phyloP scores from a whole-genome alignment of 2,797 vertebrate species.

The Bryconaethiops microstoma region DNA sequence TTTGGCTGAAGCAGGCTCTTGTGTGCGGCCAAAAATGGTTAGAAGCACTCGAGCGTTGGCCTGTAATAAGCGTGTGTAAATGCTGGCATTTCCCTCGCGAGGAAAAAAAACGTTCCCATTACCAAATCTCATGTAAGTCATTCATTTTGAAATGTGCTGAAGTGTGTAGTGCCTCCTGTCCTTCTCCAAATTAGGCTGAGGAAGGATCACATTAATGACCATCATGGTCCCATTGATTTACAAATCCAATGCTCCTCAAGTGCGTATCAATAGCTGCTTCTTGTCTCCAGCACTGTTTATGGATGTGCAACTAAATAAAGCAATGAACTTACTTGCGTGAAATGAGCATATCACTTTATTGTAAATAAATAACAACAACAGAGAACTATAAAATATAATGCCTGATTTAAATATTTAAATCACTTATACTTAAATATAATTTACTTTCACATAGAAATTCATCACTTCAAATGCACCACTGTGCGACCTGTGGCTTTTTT shows the following conservation, averaged over 20 bases:
- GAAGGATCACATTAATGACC: constrained; percentile 1
- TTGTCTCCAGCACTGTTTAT: too few species aligned
- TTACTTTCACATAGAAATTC: not conserved
- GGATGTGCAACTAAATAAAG: not conserved
- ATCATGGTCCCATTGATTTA: not conserved
- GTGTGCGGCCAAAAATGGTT: constrained; percentile 49
- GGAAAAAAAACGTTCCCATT: constrained; percentile 21
- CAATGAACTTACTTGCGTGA: not conserved
- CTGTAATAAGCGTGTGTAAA: constrained; percentile 42
- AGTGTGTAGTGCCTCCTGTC: not conserved
- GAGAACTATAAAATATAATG: too few species aligned
- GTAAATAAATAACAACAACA: too few species aligned
- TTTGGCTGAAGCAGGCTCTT: constrained; percentile 45
- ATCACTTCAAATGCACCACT: not conserved
- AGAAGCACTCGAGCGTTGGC: constrained; percentile 27
- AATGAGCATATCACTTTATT: not conserved
- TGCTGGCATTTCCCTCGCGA: constrained; percentile 43
- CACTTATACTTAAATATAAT: not conserved
- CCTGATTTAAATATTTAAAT: too few species aligned
- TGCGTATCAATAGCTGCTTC: not conserved
- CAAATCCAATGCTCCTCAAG: constrained; percentile 2
- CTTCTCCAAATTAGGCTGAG: not conserved
- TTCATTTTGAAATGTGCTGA: constrained; percentile 2
- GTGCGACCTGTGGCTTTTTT: not conserved
- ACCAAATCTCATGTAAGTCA: not conserved